Conservation (phyloP, 2,113 vertebrate genomes). For the Cynopterus brachyotis region DNA sequence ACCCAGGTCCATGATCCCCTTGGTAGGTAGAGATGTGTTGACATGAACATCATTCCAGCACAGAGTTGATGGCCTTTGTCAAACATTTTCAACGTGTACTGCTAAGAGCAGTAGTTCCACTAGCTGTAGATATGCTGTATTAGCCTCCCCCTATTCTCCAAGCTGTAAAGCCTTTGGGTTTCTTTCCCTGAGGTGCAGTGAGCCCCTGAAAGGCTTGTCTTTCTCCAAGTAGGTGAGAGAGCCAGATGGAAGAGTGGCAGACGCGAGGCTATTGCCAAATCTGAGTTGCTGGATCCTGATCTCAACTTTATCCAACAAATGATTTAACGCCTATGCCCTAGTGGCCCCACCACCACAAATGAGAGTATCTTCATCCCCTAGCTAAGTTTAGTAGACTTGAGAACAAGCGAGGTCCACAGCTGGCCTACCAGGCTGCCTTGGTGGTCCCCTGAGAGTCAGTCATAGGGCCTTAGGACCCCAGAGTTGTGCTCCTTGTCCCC, state of each 20-base stretch:
- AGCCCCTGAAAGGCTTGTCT: not conserved
- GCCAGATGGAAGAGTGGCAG: not conserved
- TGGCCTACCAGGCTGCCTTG: not conserved
- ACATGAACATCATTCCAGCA: not conserved
- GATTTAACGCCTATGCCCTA: not conserved
- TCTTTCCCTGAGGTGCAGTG: not conserved
- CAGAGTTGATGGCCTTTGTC: not conserved
- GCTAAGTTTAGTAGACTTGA: not conserved
- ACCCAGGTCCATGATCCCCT: not conserved
- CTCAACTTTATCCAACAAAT: not conserved
- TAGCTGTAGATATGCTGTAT: too few species aligned
- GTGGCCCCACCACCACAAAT: too few species aligned
- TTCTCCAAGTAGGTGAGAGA: not conserved
- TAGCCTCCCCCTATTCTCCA: not conserved
- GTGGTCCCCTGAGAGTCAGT: not conserved
- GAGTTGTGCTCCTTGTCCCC: not conserved
- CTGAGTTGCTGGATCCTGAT: not conserved
- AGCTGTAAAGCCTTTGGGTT: not conserved
- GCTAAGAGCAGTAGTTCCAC: too few species aligned
- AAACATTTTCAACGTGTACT: too few species aligned
- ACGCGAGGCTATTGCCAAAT: not conserved
- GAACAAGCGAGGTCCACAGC: not conserved
- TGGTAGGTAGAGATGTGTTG: not conserved
- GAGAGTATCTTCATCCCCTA: not conserved
- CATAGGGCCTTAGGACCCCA: not conserved